Evolutionary conservation across 64 coral and sea anemone species (phyloP).

Genomic region (Montipora cactus): DNA sequence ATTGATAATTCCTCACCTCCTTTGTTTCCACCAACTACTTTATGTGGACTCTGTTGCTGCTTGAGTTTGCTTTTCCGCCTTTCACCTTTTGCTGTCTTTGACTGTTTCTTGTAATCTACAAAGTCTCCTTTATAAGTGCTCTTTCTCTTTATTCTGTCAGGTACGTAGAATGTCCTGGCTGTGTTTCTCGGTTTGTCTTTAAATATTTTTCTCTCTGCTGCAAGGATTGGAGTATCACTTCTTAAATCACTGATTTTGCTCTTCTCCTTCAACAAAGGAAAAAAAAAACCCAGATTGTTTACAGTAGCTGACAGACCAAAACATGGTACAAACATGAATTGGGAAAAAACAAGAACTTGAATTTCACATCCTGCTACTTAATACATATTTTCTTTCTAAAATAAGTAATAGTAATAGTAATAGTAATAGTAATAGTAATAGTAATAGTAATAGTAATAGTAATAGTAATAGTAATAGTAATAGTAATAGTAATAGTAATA

Average conservation of each 20-base stretch:
- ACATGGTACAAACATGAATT: no score
- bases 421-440: no score
- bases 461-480: no score
- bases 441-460: no score
- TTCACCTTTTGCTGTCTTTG: not conserved
- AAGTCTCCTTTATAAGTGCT: constrained; percentile 89
- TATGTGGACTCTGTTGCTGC: constrained; percentile 15
- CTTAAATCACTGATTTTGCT: constrained; percentile 5
- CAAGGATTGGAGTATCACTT: constrained; percentile 78
- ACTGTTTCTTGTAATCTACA: constrained; percentile 64
- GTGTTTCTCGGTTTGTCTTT: constrained; percentile 11
- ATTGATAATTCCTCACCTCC: not conserved
- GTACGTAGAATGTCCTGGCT: constrained; percentile 59
- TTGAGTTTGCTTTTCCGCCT: constrained; percentile 68
- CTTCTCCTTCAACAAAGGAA: not conserved
- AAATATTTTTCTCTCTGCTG: constrained; percentile 84
- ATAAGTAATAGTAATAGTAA: no score
- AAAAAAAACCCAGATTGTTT: not conserved
- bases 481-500: no score
- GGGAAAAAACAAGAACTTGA: no score
- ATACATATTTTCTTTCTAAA: no score
- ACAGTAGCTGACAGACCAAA: no score
- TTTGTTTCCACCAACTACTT: constrained; percentile 59
- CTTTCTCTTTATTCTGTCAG: constrained; percentile 92
- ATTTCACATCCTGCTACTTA: no score